Conservation (phyloP, 2,888 invertebrate genomes). For the Norana najaformis region DNA sequence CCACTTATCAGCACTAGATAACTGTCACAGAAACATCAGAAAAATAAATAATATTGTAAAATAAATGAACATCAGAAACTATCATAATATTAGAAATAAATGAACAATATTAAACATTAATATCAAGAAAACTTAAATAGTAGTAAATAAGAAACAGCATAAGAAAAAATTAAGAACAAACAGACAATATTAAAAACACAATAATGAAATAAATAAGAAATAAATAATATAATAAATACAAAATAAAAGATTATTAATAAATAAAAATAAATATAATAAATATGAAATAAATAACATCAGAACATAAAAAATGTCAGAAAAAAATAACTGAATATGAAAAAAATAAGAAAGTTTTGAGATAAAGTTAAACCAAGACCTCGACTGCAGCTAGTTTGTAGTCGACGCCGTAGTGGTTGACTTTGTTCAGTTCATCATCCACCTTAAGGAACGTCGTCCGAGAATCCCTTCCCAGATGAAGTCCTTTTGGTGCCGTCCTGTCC, state of each 20-base stretch:
- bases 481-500: conserved; percentile 29
- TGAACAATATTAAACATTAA: no score
- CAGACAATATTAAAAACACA: background rate
- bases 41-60: no score
- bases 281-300: no score
- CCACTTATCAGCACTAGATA: no score
- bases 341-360: background rate
- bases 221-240: background rate
- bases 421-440: background rate
- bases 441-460: conserved; percentile 24
- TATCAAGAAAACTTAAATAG: no score
- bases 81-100: no score
- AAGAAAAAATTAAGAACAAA: no score
- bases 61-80: no score
- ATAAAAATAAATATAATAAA: background rate
- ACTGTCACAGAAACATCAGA: no score
- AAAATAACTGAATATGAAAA: background rate
- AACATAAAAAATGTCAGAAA: background rate
- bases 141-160: no score
- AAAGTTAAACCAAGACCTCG: background rate
- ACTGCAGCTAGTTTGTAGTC: background rate
- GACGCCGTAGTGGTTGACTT: conserved; percentile 17
- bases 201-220: background rate
- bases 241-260: background rate
- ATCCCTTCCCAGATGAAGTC: conserved; percentile 29